Conservation (phyloP, 2,113 vertebrate species). For the Dolichallabes microphthalmus region DNA sequence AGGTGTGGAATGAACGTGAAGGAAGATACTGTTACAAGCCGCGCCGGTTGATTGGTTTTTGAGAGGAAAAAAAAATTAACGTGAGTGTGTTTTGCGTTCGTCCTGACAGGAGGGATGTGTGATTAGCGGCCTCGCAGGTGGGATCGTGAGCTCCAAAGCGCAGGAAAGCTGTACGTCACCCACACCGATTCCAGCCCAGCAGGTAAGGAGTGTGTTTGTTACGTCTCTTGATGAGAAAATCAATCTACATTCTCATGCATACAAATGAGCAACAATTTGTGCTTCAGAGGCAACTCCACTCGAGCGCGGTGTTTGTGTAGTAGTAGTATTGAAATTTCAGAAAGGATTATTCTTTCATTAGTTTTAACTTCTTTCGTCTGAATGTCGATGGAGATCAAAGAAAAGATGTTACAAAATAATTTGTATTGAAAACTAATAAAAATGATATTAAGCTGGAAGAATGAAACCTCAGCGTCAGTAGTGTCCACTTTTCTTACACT, state of each 20-base stretch:
- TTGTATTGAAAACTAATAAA: too few species aligned
- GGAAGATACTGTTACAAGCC: not conserved
- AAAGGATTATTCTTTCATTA: too few species aligned
- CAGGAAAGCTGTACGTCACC: constrained; percentile 58
- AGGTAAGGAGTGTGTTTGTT: constrained; percentile 58
- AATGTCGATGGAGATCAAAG: too few species aligned
- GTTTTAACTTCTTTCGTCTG: too few species aligned
- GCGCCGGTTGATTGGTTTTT: not conserved
- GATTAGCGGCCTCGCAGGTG: constrained; percentile 66
- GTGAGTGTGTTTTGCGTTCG: constrained; percentile 37
- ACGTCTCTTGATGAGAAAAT: not conserved
- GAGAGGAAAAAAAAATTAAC: not conserved
- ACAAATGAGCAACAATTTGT: not conserved
- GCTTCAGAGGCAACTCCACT: not conserved
- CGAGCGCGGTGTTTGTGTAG: too few species aligned
- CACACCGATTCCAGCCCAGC: constrained; percentile 48
- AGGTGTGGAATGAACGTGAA: not conserved
- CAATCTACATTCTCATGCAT: too few species aligned
- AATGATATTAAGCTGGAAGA: too few species aligned
- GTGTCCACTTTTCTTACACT: too few species aligned
- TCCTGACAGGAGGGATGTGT: constrained; percentile 66
- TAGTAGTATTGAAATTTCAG: too few species aligned
- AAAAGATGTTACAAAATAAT: too few species aligned
- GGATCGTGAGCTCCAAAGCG: constrained; percentile 71
- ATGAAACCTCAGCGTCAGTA: too few species aligned